These are phyloP conservation scores for Arion vulgaris DNA, from an alignment of 1,140 invertebrate species.

Conservation along the genomic window DNA sequence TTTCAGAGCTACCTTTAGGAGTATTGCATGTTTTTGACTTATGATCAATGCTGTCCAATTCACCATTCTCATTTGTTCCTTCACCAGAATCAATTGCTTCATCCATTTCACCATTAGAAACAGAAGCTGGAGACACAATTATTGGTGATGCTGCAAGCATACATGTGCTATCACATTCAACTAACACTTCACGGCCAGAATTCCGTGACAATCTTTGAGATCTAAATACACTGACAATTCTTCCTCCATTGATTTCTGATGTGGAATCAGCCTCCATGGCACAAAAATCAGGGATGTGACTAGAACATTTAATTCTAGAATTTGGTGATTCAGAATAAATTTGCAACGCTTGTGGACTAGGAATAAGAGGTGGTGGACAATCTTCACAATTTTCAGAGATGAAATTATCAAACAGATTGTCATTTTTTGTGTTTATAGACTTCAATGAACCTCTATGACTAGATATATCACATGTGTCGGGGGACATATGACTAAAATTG, in stretches of 20 bases:
- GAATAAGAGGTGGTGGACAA: conserved; percentile 23
- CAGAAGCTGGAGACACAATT: conserved; percentile 40
- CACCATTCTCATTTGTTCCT: neutral
- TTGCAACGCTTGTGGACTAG: neutral
- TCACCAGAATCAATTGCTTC: neutral
- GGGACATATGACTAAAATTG: neutral
- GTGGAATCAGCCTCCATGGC: conserved; percentile 46
- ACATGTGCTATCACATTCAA: conserved; percentile 46
- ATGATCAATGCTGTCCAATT: neutral
- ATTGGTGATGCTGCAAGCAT: conserved; percentile 40
- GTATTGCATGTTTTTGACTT: neutral
- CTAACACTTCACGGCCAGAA: conserved; percentile 9
- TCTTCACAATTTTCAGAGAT: neutral
- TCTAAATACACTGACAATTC: neutral
- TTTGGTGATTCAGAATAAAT: neutral
- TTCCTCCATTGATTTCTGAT: conserved; percentile 33
- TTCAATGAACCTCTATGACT: neutral
- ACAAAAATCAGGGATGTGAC: conserved; percentile 28
- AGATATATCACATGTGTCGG: neutral
- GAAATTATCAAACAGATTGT: conserved; percentile 29
- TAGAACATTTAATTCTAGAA: neutral
- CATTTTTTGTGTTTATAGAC: neutral
- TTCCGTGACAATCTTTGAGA: neutral
- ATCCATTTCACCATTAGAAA: conserved; percentile 19
- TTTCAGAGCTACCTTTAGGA: neutral